Evolutionary conservation across 2,113 vertebrate species (phyloP).

Genomic region (Xyliphius kryptos): DNA sequence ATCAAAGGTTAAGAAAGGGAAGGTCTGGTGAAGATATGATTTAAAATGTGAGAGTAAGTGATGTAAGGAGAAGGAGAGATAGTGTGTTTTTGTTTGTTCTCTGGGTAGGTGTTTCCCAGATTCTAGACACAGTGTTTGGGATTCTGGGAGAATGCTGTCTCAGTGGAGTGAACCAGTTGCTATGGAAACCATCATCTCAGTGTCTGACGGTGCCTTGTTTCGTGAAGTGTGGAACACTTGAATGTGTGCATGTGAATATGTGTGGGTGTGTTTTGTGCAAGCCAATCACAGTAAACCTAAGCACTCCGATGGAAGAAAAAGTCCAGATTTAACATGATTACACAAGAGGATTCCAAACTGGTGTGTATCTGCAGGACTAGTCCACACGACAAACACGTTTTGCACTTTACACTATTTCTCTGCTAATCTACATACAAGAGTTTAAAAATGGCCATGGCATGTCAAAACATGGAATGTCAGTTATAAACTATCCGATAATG

Average conservation of each 20-base stretch:
- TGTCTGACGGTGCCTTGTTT: conserved; percentile 57
- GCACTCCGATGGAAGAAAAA: conserved; percentile 44
- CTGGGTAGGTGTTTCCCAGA: conserved; percentile 22
- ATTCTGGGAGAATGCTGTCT: conserved; percentile 43
- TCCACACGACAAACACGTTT: conserved; percentile 2
- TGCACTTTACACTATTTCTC: background rate
- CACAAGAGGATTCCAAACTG: conserved; percentile 47
- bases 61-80: background rate
- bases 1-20: background rate
- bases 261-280: conserved; percentile 56
- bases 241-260: conserved; percentile 34
- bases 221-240: conserved; percentile 34
- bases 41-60: background rate
- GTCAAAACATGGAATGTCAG: background rate
- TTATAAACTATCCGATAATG: background rate
- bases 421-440: background rate
- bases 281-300: conserved; percentile 55
- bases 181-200: conserved; percentile 56
- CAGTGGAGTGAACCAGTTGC: conserved; percentile 57
- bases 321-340: conserved; percentile 49
- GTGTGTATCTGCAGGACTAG: background rate
- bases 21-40: background rate
- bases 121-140: conserved; percentile 18
- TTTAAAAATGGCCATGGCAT: background rate
- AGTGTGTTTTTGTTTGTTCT: background rate